Conservation (phyloP, 2,113 vertebrate genomes). For the Xiphias gladius region DNA sequence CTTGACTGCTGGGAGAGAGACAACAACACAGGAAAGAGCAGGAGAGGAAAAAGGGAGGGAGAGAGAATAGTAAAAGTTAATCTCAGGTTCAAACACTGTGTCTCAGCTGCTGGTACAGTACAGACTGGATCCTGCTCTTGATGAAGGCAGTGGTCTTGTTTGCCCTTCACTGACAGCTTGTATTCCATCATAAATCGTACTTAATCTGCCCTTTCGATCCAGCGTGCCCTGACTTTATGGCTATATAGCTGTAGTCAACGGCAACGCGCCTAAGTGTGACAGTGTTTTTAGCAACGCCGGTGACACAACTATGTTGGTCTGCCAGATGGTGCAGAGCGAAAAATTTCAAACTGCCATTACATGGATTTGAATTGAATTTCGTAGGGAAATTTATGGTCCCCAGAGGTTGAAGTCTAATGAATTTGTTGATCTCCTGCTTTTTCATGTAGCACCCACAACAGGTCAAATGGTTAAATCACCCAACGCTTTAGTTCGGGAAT, state of each 20-base stretch:
- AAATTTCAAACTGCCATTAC: background rate
- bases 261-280: background rate
- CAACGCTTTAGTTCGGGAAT: no score
- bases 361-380: background rate
- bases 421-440: background rate
- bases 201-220: background rate
- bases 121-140: background rate
- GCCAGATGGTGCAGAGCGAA: background rate
- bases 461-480: no score
- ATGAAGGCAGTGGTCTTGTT: background rate
- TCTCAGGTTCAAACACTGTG: constrained; percentile 2
- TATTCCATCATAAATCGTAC: background rate
- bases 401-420: background rate
- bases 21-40: constrained; percentile 39
- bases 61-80: background rate
- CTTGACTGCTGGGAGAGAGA: constrained; percentile 16
- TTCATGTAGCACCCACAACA: background rate
- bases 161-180: background rate
- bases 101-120: background rate
- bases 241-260: background rate
- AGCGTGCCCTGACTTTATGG: background rate
- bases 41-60: background rate
- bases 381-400: background rate
- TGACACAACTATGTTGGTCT: background rate
- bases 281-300: background rate